Evolutionary conservation across 2,113 vertebrate genomes (phyloP), one percentile per base, ranked within the genome.

Genomic region (Oncorhynchus gorbuscha): DNA sequence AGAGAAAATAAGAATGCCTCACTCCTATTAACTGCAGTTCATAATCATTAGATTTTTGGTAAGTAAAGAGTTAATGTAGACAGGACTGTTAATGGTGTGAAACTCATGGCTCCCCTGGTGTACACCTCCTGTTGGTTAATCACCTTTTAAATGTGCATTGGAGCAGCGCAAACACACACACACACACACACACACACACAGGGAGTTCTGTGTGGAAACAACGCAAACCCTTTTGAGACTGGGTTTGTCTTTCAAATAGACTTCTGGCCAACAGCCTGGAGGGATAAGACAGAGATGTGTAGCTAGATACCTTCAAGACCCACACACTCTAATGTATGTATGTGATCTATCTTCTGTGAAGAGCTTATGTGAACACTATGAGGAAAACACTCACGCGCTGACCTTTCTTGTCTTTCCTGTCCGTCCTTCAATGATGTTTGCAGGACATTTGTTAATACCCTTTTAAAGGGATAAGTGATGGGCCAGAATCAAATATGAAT

Each of bases 191-290:
- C 13, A 6, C 49, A 18, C 3, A 16, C 49, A 18, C 51, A 18
- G 55, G 55, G 55, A 62, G 87, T 62, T 88, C 92, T 90, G 83
- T 88, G 90, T 80, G 66, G 85, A 81, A 91, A 93, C 93, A 94
- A 91, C 94, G 92, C 92, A 92, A 90, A 92, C 91, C 93, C 90
- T 94, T 88, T 93, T 92, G 90, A 94, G 88, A 90, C 85, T 82
- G 84, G 91, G 87, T 91, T 81, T 82, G 78, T 79, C 83, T 86
- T 82, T 84, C 72, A 86, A 78, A 81, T 73, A 48, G 66, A 80
- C 83, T 58, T 78, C 49, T 66, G 68, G 48, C 69, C 66, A 24
- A 61, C 11, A 35, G 51, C 69, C 80, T 79, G 75, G 39, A 70
- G 74, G 78, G 75, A 77, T n/a, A 39, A 64, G 35, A 55, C 72